A percentile compares a stretch with the other conserved stretches of the same genome.
These are phyloP conservation scores for Abramis brama DNA, from an alignment of 2,113 vertebrate species.

Conservation along the genomic window DNA sequence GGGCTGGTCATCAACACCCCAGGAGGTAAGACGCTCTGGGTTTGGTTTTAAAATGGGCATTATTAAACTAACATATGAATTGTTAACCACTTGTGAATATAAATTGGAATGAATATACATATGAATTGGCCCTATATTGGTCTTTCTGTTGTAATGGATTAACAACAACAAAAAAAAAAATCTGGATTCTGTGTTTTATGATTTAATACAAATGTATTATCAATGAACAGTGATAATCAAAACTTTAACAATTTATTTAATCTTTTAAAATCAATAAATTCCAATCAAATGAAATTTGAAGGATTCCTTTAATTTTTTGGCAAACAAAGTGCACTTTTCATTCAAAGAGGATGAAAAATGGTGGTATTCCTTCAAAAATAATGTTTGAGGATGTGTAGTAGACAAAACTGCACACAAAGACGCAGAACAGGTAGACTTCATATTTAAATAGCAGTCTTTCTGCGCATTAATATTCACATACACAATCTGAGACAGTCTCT, in stretches of 20 bases:
- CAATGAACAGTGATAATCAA: neutral
- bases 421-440: neutral
- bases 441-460: neutral
- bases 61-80: too few species aligned
- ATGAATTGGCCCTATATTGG: too few species aligned
- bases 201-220: neutral
- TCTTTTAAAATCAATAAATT: neutral
- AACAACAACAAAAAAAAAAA: too few species aligned
- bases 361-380: neutral
- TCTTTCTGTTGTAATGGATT: too few species aligned
- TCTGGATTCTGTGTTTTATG: neutral
- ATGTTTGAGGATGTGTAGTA: too few species aligned
- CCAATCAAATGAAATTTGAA: neutral
- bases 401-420: too few species aligned
- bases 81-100: too few species aligned
- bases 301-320: neutral
- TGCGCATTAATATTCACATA: neutral
- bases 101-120: too few species aligned
- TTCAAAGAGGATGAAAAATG: neutral
- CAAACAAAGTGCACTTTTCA: neutral
- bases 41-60: neutral
- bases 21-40: constrained; percentile 80
- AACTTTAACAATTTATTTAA: neutral
- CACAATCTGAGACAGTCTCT: neutral
- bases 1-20: constrained; percentile 89